Percentiles rank a stretch among this genome's conserved stretches.
phyloP scores from a whole-genome alignment of 1,140 invertebrate species.

The Varroa destructor region DNA sequence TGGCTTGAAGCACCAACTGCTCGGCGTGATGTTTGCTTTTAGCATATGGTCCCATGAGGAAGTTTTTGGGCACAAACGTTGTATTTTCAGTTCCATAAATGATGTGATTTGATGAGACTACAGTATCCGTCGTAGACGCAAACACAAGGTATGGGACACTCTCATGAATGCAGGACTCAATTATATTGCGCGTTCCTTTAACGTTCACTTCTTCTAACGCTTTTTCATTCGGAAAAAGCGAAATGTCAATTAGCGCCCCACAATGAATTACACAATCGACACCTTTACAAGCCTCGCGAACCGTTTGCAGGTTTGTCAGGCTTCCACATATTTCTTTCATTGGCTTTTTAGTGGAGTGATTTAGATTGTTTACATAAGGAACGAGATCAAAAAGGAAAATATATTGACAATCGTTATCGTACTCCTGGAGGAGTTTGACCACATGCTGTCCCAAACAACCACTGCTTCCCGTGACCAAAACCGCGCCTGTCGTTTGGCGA shows the following conservation, averaged over 20 bases:
- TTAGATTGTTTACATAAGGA: slow-evolving; percentile 39
- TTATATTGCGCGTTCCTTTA: slow-evolving; percentile 46
- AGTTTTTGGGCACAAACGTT: slow-evolving; percentile 42
- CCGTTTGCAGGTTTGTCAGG: slow-evolving; percentile 35
- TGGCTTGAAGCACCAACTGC: slow-evolving; percentile 45
- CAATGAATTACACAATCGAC: slow-evolving; percentile 52
- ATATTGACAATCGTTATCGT: slow-evolving; percentile 46
- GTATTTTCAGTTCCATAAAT: slow-evolving; percentile 40
- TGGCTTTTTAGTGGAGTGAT: slow-evolving; percentile 36
- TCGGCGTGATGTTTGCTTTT: slow-evolving; percentile 51
- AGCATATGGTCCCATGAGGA: slow-evolving; percentile 51
- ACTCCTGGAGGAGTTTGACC: slow-evolving; percentile 46
- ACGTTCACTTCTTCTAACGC: slow-evolving; percentile 49
- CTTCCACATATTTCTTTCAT: slow-evolving; percentile 44
- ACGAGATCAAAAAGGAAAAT: slow-evolving; percentile 50
- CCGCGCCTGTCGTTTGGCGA: slow-evolving; percentile 19
- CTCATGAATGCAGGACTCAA: slow-evolving; percentile 47
- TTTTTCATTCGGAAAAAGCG: slow-evolving; percentile 46
- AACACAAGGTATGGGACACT: slow-evolving; percentile 47
- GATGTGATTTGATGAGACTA: slow-evolving; percentile 45
- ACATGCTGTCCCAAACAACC: slow-evolving; percentile 55
- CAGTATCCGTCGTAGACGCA: slow-evolving; percentile 51
- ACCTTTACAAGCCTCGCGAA: slow-evolving; percentile 39
- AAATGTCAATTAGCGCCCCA: slow-evolving; percentile 46
- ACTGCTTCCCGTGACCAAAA: slow-evolving; percentile 45